Conservation (phyloP, 2,888 invertebrate species). For the Troides aeacus region DNA sequence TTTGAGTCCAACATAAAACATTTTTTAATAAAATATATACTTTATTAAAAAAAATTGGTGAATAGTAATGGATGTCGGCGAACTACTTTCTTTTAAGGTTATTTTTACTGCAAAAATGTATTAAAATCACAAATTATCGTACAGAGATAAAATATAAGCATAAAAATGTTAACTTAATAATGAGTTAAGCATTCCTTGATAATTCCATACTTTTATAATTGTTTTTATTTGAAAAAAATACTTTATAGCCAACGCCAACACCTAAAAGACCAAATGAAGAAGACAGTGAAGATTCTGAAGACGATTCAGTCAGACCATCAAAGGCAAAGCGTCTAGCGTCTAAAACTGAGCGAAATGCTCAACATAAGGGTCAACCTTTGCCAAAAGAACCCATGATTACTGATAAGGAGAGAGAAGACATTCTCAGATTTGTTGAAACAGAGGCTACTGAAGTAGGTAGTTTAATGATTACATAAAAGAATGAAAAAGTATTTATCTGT, state of each 20-base stretch:
- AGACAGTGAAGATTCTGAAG: constrained; percentile 83
- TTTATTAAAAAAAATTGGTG: neutral
- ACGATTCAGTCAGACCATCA: constrained; percentile 81
- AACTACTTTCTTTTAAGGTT: constrained; percentile 75
- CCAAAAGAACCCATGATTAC: constrained; percentile 82
- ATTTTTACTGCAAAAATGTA: constrained; percentile 18
- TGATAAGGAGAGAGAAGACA: constrained; percentile 88
- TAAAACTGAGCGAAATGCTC: constrained; percentile 61
- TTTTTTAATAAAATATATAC: neutral
- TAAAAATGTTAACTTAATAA: neutral
- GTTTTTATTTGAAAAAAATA: neutral
- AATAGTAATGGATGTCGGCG: constrained; percentile 72
- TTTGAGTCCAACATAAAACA: neutral
- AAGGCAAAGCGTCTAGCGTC: constrained; percentile 82
- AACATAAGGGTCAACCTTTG: constrained; percentile 65
- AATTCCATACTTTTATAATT: neutral
- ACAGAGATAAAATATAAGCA: neutral
- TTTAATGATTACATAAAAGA: neutral
- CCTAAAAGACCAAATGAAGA: constrained; percentile 86
- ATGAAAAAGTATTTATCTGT: neutral
- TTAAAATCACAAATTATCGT: neutral
- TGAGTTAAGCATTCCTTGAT: neutral
- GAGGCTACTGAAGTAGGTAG: constrained; percentile 85
- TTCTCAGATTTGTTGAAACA: constrained; percentile 90
- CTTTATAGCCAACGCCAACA: constrained; percentile 87